phyloP scores from a whole-genome alignment of 2,113 vertebrate species.

The Nothobranchius furzeri region DNA sequence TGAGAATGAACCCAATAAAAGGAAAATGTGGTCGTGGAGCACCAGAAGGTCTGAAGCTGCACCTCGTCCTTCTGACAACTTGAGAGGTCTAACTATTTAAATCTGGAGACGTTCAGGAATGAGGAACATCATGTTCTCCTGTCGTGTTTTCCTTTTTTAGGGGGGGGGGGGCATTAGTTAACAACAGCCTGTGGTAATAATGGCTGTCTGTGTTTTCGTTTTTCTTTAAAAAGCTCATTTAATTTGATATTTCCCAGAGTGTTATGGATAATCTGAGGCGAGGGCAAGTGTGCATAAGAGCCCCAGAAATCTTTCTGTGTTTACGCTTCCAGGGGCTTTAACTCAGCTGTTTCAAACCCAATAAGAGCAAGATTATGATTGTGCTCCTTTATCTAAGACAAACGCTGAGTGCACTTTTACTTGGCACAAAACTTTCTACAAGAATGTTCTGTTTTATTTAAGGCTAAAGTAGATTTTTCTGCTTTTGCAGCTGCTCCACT shows the following conservation, averaged over 20 bases:
- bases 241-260: conserved; percentile 64
- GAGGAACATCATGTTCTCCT: conserved; percentile 60
- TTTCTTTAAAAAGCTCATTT: conserved; percentile 46
- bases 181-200: conserved; percentile 56
- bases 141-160: conserved; percentile 9
- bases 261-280: conserved; percentile 30
- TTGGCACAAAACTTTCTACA: conserved; percentile 38
- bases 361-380: conserved; percentile 42
- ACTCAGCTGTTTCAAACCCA: conserved; percentile 31
- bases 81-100: conserved; percentile 33
- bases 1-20: neutral
- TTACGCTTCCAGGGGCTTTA: conserved; percentile 39
- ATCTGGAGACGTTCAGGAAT: neutral
- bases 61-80: conserved; percentile 8
- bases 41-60: conserved; percentile 7
- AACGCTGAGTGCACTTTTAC: conserved; percentile 55
- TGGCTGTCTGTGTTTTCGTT: conserved; percentile 45
- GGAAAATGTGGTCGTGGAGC: neutral
- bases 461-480: conserved; percentile 35
- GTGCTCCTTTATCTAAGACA: conserved; percentile 51
- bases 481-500: conserved; percentile 55
- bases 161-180: conserved; percentile 6
- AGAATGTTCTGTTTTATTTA: conserved; percentile 52
- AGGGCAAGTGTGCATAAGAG: conserved; percentile 49
- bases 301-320: conserved; percentile 39